Evolutionary conservation across 2,888 invertebrate genomes (phyloP).

Genomic region (Drosophila yooni): DNA sequence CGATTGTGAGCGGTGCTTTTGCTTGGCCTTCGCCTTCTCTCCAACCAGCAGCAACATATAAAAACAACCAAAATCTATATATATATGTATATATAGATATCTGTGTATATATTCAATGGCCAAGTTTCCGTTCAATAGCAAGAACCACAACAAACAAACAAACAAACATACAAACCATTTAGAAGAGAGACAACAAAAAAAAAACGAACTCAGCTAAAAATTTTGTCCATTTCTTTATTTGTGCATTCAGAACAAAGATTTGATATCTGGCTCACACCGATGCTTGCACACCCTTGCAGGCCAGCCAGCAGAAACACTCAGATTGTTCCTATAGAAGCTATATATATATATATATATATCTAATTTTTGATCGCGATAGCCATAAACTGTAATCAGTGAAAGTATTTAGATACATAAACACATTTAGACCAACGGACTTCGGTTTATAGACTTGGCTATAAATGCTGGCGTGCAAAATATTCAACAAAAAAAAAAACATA

Average conservation of each 20-base stretch:
- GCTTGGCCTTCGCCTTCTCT: slow-evolving; percentile 50
- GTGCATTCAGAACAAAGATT: not conserved
- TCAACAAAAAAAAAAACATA: slow-evolving; percentile 8
- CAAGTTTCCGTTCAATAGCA: slow-evolving; percentile 27
- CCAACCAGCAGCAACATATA: slow-evolving; percentile 18
- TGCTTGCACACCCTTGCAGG: not conserved
- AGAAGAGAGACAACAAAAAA: slow-evolving; percentile 23
- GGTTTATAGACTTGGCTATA: not conserved
- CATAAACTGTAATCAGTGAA: not conserved
- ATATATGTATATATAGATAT: not conserved
- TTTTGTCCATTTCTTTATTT: slow-evolving; percentile 29
- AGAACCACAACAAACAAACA: slow-evolving; percentile 18
- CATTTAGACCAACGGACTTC: not conserved
- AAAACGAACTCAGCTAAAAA: slow-evolving; percentile 8
- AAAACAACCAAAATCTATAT: not conserved
- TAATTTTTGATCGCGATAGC: not conserved
- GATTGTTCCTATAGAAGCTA: not conserved
- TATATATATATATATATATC: not conserved
- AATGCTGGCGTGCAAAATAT: not conserved
- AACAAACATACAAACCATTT: slow-evolving; percentile 22
- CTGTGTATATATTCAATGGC: slow-evolving; percentile 5
- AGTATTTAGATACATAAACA: not conserved
- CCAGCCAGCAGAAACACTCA: not conserved
- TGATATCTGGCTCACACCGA: not conserved
- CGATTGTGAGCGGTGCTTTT: slow-evolving; percentile 28